Evolutionary conservation across 2,888 invertebrate genomes (phyloP), one percentile per base, ranked within the genome.

Genomic region (Chorisops tibialis): DNA sequence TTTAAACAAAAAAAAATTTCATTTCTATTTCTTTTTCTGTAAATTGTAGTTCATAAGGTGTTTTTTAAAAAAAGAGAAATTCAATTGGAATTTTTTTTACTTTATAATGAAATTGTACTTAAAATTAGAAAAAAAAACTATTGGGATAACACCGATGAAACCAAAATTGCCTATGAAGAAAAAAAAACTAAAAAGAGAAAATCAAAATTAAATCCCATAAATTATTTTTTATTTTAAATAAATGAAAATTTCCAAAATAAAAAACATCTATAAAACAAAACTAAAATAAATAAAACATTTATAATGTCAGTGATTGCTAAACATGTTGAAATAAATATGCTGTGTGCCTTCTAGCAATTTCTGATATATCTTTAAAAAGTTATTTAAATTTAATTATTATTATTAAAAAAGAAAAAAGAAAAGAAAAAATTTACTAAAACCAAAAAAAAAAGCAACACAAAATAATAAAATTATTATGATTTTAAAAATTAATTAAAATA

Each of bases 321-420:
- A 45, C 80, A 80, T 79, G 73, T 79, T 79, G 76, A 81, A 77
- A 81, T 82, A 82, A 81, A 81, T 82, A 83, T 81, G 87, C 87
- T 88, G 87, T 86, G 87, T 88, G 88, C 87, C 87, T 88, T 85
- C 85, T 86, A 86, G 87, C 86, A 85, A 86, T 86, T 86, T 85
- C 85, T 85, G 82, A 83, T 63, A 50, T 16, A 11, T 19, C 59
- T 59, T 48, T 59, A 5, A 50, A 54, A 59, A 59, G 48, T 48
- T 48, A 19, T 38, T 59, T 59, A 19, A 41, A 41, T 41, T 41
- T 41, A 41, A 41, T 16, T 16, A 41, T 9, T 41, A 47, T 19
- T 18, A 18, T 47, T 47, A 5, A 30, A 9, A 30, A 30, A n/a
- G 7, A 19, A 54, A 16, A 39, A 37, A 2, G 6, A 18, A 37